Evolutionary conservation across 1,140 invertebrate genomes (phyloP).

Genomic region (Conopomorpha cramerella): DNA sequence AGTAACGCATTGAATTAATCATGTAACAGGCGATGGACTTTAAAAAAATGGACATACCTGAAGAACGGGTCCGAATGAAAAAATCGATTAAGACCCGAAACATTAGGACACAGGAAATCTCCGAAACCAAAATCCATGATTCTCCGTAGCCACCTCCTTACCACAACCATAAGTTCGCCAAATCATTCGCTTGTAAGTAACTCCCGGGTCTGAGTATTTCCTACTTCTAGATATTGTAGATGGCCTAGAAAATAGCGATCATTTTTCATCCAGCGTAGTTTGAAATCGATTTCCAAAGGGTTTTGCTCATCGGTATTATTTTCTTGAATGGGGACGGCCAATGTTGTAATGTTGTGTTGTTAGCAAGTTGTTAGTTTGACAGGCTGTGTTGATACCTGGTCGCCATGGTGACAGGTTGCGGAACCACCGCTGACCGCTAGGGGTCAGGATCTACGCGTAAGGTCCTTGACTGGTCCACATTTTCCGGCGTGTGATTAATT

Average conservation of each 20-base stretch:
- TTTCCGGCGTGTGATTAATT: constrained; percentile 1
- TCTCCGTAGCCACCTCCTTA: constrained; percentile 18
- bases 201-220: too few relatives aligned
- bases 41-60: too few relatives aligned
- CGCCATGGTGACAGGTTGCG: constrained; percentile 27
- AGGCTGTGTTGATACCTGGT: constrained; percentile 31
- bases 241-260: not conserved
- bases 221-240: constrained; percentile 7
- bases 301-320: too few relatives aligned
- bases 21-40: too few relatives aligned
- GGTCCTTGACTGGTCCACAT: constrained; percentile 22
- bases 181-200: too few relatives aligned
- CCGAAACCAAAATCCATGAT: constrained; percentile 49
- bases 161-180: constrained; percentile 21
- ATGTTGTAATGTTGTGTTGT: constrained; percentile 13
- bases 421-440: constrained; percentile 17
- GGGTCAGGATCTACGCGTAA: not conserved
- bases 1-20: too few relatives aligned
- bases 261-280: constrained; percentile 21
- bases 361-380: constrained; percentile 16
- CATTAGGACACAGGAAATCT: constrained; percentile 33
- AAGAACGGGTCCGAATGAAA: constrained; percentile 33
- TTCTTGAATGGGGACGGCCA: constrained; percentile 19
- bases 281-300: too few relatives aligned
- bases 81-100: constrained; percentile 26